These are phyloP conservation scores for Rachycentron canadum DNA, from an alignment of 2,797 vertebrate genomes.

Conservation along the genomic window DNA sequence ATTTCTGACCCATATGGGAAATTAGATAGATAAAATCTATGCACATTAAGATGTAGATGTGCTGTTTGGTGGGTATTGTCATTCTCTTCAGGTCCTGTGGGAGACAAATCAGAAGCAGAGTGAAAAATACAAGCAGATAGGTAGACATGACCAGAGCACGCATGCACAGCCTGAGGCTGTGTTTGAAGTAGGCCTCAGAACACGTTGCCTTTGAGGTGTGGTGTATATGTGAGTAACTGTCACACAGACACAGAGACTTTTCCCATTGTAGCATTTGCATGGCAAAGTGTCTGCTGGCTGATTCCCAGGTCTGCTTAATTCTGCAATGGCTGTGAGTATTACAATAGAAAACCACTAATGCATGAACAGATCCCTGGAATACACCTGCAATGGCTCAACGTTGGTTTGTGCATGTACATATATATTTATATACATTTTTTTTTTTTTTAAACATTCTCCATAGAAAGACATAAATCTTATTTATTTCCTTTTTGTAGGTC, in stretches of 20 bases:
- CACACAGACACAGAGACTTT: conserved; percentile 63
- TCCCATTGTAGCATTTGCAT: conserved; percentile 78
- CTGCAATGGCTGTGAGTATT: conserved; percentile 38
- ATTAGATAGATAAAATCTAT: conserved; percentile 70
- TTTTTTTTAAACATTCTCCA: conserved; percentile 35
- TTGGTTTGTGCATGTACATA: conserved; percentile 23
- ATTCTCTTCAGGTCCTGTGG: conserved; percentile 60
- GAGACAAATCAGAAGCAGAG: conserved; percentile 64
- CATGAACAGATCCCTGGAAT: conserved; percentile 30
- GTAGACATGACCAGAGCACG: conserved; percentile 71
- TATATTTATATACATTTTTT: background rate
- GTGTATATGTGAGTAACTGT: conserved; percentile 71
- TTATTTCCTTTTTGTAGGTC: conserved; percentile 57
- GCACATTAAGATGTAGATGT: conserved; percentile 70
- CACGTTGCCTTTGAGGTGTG: conserved; percentile 71
- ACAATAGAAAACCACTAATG: conserved; percentile 32
- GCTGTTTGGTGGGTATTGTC: conserved; percentile 61
- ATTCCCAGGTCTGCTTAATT: conserved; percentile 70
- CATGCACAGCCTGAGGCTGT: conserved; percentile 67
- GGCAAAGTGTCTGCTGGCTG: conserved; percentile 68
- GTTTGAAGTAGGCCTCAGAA: conserved; percentile 73
- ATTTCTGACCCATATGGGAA: conserved; percentile 65
- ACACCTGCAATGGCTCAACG: conserved; percentile 23
- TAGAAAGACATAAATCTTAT: conserved; percentile 61
- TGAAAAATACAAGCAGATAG: conserved; percentile 51